These are phyloP conservation scores for Myripristis murdjan DNA, from an alignment of 2,797 vertebrate genomes.

Conservation along the genomic window DNA sequence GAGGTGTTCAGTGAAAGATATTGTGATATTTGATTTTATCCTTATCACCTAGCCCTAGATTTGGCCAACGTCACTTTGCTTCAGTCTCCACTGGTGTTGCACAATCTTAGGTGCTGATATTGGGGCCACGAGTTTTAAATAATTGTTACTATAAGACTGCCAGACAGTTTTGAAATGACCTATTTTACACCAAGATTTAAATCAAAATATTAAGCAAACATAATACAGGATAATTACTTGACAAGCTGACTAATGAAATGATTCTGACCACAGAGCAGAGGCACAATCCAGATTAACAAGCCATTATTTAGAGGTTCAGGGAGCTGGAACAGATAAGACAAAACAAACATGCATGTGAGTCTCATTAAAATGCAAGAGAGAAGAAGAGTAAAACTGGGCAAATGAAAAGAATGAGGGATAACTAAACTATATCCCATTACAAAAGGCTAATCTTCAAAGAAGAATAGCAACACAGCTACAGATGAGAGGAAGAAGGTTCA, in stretches of 20 bases:
- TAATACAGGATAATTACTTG: constrained; percentile 22
- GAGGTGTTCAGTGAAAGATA: too few relatives aligned
- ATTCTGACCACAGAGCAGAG: constrained; percentile 19
- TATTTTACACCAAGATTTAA: neutral
- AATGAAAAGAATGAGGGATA: constrained; percentile 8
- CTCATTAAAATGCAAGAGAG: constrained; percentile 59
- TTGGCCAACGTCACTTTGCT: too few relatives aligned
- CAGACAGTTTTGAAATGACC: neutral
- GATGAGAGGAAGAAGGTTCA: neutral
- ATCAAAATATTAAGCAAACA: constrained; percentile 17
- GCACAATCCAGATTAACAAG: neutral
- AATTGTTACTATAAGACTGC: constrained; percentile 3
- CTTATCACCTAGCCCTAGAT: too few relatives aligned
- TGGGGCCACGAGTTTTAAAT: neutral
- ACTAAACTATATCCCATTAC: neutral
- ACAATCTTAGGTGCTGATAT: neutral
- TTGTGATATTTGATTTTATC: too few relatives aligned
- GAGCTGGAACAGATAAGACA: constrained; percentile 41
- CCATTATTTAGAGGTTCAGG: constrained; percentile 29
- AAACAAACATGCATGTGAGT: constrained; percentile 44
- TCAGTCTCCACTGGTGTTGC: neutral
- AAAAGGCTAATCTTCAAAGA: constrained; percentile 6
- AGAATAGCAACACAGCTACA: neutral
- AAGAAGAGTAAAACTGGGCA: constrained; percentile 43
- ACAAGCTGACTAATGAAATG: constrained; percentile 24